Base-by-base conservation (phyloP, 2,113 vertebrate genomes). In the Laticauda colubrina region DNA sequence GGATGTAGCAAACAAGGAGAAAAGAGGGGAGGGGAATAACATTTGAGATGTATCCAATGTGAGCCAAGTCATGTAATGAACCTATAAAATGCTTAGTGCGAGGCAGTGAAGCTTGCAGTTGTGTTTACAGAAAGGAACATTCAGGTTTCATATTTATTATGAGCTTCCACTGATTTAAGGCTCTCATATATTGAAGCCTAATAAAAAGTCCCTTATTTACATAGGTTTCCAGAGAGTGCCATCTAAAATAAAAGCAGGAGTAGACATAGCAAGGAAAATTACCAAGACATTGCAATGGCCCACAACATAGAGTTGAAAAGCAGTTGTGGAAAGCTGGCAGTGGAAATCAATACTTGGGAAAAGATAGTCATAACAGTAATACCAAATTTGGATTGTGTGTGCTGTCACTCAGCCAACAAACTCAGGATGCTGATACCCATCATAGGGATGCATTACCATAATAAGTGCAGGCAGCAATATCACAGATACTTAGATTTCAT, bases 1-100 rank as follows among this genome's bases (percentile, higher is more conserved):
- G 90, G 55, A 53, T 95, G 39, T 24, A 55, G 4, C 9, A 1
- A 48, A 59, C 3, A 57, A 51, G n/a, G 85, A 20, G 34, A 24
- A 39, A 51, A 20, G 95, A 91, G 87, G 95, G 96, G 96, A 95
- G 94, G 54, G 94, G 96, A 97, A 95, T 96, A 97, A 97, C 97
- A 96, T 94, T 89, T 96, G 96, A 98, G 97, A 97, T 97, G 97
- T 97, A 94, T 97, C 97, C 97, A 98, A 96, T 97, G 97, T 97
- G 96, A 98, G 96, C 95, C 97, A 97, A 97, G 93, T 96, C 92
- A 89, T 91, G 94, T 97, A 98, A 97, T 97, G 95, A 97, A 97
- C 93, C 97, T 96, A 97, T 97, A 97, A 98, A 98, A 97, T 96
- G 96, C 95, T 97, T 96, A 97, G 95, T 97, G 97, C 96, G 93